A percentile compares a stretch with the other conserved stretches of the same genome.
Evolutionary conservation across 2,888 invertebrate genomes (phyloP).

Genomic region (Sphaeridia pumilis): DNA sequence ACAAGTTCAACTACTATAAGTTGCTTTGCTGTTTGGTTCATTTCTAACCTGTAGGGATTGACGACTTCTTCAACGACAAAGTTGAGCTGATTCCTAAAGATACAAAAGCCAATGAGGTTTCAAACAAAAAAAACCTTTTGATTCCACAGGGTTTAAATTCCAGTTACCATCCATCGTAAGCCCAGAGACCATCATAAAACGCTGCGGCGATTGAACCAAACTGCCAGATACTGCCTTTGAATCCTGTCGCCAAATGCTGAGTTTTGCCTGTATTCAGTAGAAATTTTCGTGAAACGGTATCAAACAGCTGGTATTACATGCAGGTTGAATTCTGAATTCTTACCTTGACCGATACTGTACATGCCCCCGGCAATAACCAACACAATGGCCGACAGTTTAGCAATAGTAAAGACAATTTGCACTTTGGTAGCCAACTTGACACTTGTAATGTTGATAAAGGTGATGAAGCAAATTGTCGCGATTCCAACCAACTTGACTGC

Average conservation of each 20-base stretch:
- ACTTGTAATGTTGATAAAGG: conserved; percentile 62
- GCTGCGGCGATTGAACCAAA: conserved; percentile 61
- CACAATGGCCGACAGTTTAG: conserved; percentile 63
- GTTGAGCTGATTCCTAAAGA: conserved; percentile 46
- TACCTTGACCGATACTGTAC: conserved; percentile 53
- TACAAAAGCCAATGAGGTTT: conserved; percentile 5
- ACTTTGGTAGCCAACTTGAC: conserved; percentile 66
- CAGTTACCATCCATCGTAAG: conserved; percentile 75
- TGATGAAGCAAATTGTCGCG: conserved; percentile 46
- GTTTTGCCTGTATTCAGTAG: conserved; percentile 52
- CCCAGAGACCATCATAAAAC: conserved; percentile 73
- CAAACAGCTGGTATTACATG: not conserved
- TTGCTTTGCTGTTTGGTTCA: not conserved
- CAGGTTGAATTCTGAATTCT: conserved; percentile 12
- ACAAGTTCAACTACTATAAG: not conserved
- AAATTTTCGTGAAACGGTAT: no score
- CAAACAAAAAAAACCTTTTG: not conserved
- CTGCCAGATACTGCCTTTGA: conserved; percentile 53
- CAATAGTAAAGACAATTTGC: conserved; percentile 66
- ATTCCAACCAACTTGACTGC: conserved; percentile 12
- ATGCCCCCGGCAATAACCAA: conserved; percentile 64
- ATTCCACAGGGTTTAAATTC: not conserved
- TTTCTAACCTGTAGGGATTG: conserved; percentile 41
- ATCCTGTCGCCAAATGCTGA: conserved; percentile 51
- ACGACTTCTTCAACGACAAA: conserved; percentile 48